Conservation (phyloP, 2,888 invertebrate genomes). For the Geotrupes spiniger region DNA sequence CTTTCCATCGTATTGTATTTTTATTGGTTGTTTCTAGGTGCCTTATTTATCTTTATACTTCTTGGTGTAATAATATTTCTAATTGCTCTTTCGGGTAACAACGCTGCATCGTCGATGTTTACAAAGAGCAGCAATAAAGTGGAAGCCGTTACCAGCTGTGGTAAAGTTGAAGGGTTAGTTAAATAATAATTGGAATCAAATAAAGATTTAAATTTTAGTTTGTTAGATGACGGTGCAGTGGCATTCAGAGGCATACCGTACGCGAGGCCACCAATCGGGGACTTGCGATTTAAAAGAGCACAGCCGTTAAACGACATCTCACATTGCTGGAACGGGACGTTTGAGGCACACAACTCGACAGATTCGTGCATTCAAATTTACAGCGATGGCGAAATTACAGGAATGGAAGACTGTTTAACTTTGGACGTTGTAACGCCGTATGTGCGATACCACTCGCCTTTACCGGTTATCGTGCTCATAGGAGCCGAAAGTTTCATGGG, state of each 20-base stretch:
- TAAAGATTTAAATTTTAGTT: slow-evolving; percentile 48
- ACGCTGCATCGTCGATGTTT: slow-evolving; percentile 8
- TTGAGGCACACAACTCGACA: slow-evolving; percentile 64
- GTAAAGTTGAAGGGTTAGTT: slow-evolving; percentile 70
- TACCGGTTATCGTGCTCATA: slow-evolving; percentile 80
- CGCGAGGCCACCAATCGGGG: slow-evolving; percentile 68
- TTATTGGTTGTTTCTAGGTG: slow-evolving; percentile 46
- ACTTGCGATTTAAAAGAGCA: slow-evolving; percentile 69
- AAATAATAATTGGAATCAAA: not conserved
- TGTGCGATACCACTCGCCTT: slow-evolving; percentile 71
- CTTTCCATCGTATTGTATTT: slow-evolving; percentile 3
- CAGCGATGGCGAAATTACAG: slow-evolving; percentile 62
- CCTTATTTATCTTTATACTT: slow-evolving; percentile 59
- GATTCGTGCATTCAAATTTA: slow-evolving; percentile 69
- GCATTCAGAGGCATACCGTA: slow-evolving; percentile 82
- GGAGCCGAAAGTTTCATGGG: slow-evolving; percentile 78
- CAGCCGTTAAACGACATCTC: slow-evolving; percentile 64
- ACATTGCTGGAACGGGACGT: slow-evolving; percentile 77
- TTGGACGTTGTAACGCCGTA: slow-evolving; percentile 81
- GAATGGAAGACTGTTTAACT: slow-evolving; percentile 78
- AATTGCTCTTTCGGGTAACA: slow-evolving; percentile 58
- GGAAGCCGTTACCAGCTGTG: slow-evolving; percentile 73
- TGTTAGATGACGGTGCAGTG: slow-evolving; percentile 73
- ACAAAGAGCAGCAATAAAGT: slow-evolving; percentile 60
- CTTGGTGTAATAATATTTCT: slow-evolving; percentile 62